Evolutionary conservation across 2,888 invertebrate species (phyloP), one percentile per base, ranked within the genome.

Genomic region (Celastrina argiolus): DNA sequence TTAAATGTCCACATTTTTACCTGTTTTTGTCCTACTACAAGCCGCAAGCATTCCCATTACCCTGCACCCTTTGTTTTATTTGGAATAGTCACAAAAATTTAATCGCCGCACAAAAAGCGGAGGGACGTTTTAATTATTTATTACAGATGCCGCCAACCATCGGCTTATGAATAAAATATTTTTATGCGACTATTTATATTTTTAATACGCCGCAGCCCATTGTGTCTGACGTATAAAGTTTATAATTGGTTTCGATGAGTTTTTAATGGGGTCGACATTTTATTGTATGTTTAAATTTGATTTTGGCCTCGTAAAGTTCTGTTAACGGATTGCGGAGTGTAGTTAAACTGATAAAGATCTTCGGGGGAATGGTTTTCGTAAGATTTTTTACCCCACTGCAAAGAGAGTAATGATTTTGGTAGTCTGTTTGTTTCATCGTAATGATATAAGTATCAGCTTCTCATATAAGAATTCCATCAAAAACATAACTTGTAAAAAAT

Each of bases 61-160:
- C 69, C 67, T 64, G 70, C 75, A 76, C 73, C 76, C 77, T 78
- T 81, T 79, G 75, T 74, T 83, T 78, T 80, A 78, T 83, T 83
- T 81, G 77, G 77, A 74, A 78, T 78, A 74, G 77, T 75, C 74
- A 72, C 71, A 73, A 77, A 76, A 80, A 78, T 80, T 80, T 78
- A 78, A 80, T 79, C 75, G 75, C 58, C 67, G 68, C 66, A 77
- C 75, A 79, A 82, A 81, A 81, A 80, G 72, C 28, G 70, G 61
- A 22, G 8, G 69, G 68, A 70, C 70, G 72, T 78, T 74, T 74
- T 74, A 76, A 81, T 79, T 77, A 77, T 81, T 78, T 77, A 79
- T 79, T 70, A 71, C 71, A 71, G 69, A 73, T 67, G 74, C 74
- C 75, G 76, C 67, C 72, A 74, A 51, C 73, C 69, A 74, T 42